Evolutionary conservation across 2,888 invertebrate genomes (phyloP).

Genomic region (Rhamphomyia laevipes): DNA sequence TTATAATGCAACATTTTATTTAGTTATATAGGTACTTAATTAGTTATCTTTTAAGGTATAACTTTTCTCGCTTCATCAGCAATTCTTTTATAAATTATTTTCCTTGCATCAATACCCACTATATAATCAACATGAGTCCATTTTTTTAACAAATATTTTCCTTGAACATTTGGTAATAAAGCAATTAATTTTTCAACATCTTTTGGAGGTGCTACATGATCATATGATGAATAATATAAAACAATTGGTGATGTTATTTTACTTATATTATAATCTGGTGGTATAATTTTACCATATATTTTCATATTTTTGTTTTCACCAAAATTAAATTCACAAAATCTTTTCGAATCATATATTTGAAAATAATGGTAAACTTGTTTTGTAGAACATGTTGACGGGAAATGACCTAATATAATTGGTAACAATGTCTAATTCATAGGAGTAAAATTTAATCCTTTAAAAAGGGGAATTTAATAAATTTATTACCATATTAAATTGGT

Average conservation of each 20-base stretch:
- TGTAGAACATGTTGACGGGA: conserved; percentile 45
- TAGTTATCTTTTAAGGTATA: no score
- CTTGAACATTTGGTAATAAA: conserved; percentile 30
- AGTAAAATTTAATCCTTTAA: not conserved
- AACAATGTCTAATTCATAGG: conserved; percentile 45
- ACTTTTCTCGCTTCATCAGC: not conserved
- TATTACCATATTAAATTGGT: conserved; percentile 37
- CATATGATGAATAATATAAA: conserved; percentile 43
- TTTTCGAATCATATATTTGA: conserved; percentile 33
- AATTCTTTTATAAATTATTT: not conserved
- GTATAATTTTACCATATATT: conserved; percentile 39
- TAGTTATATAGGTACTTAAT: no score
- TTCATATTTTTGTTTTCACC: conserved; percentile 36
- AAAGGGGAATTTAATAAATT: not conserved
- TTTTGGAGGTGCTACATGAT: conserved; percentile 41
- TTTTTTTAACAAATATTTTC: conserved; percentile 37
- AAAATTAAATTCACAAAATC: conserved; percentile 41
- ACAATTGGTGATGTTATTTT: conserved; percentile 39
- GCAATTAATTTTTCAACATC: conserved; percentile 23
- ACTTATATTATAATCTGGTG: conserved; percentile 40
- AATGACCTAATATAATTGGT: conserved; percentile 46
- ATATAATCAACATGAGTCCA: conserved; percentile 57
- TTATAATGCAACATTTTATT: no score
- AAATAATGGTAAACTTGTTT: conserved; percentile 43
- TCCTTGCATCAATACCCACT: conserved; percentile 46